Evolutionary conservation across 2,888 invertebrate genomes (phyloP).

Genomic region (Geophilus truncorum): DNA sequence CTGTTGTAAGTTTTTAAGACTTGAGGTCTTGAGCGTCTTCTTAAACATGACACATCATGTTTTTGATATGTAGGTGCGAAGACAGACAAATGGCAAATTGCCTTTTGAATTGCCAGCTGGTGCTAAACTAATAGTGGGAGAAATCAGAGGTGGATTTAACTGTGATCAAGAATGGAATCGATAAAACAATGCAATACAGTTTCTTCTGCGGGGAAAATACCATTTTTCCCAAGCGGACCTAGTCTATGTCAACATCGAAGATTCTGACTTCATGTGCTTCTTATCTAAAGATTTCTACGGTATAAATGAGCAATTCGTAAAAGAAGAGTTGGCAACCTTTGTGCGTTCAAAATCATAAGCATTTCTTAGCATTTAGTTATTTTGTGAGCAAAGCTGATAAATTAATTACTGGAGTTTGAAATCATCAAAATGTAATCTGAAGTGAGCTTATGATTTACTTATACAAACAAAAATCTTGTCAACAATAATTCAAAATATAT

Average conservation of each 20-base stretch:
- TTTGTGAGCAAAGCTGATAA: no score
- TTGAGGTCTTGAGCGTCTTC: neutral
- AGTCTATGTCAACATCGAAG: constrained; percentile 39
- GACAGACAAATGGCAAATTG: neutral
- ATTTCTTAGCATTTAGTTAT: no score
- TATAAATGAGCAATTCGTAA: constrained; percentile 40
- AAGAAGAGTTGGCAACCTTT: no score
- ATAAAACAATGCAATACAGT: constrained; percentile 36
- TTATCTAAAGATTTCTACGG: constrained; percentile 39
- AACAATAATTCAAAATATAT: no score
- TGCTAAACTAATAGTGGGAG: constrained; percentile 40
- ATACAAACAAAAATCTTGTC: no score
- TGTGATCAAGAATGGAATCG: constrained; percentile 35
- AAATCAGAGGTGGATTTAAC: constrained; percentile 42
- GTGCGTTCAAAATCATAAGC: no score
- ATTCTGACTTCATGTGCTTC: constrained; percentile 39
- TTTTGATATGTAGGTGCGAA: neutral
- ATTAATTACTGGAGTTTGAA: no score
- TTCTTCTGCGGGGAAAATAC: constrained; percentile 40
- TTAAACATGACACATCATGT: neutral
- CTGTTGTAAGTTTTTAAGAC: neutral
- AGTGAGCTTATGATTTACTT: no score
- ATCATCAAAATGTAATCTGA: no score
- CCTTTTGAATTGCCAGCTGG: constrained; percentile 39
- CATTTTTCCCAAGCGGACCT: constrained; percentile 40